These are phyloP conservation scores for Campoplex nolae DNA, from an alignment of 2,888 invertebrate species.

Conservation along the genomic window DNA sequence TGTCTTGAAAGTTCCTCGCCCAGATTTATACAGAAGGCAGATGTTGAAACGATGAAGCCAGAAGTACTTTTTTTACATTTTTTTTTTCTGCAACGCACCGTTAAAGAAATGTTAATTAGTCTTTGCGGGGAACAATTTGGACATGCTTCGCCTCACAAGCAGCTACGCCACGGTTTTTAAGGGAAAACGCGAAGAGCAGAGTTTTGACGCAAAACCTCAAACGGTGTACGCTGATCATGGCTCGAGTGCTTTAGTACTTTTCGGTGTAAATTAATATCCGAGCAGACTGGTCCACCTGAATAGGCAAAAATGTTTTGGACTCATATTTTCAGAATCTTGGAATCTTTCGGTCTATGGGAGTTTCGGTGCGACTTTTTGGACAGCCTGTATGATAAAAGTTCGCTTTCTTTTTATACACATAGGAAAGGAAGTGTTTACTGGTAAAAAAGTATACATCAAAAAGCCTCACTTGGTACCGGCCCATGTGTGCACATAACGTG, in stretches of 20 bases:
- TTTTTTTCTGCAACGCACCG: not conserved
- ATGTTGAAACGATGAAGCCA: not conserved
- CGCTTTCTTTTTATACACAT: not conserved
- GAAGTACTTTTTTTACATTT: not conserved
- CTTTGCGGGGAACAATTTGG: not conserved
- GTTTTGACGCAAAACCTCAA: not conserved
- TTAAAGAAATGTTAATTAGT: not conserved
- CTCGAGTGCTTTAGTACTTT: too few species aligned
- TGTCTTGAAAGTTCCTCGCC: not conserved
- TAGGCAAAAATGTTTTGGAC: too few species aligned
- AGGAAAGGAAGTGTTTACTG: constrained; percentile 23
- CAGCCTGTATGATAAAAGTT: constrained; percentile 8
- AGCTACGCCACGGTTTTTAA: not conserved
- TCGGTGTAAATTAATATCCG: too few species aligned
- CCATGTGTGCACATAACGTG: constrained; percentile 35
- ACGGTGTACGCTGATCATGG: too few species aligned
- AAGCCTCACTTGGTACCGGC: constrained; percentile 32
- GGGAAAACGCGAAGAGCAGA: not conserved
- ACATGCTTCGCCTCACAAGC: not conserved
- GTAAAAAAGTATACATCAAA: constrained; percentile 37
- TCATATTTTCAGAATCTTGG: not conserved
- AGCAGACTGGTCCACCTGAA: too few species aligned
- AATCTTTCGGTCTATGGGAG: not conserved
- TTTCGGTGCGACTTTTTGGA: not conserved
- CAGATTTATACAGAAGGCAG: not conserved